phyloP scores from a whole-genome alignment of 1,140 invertebrate genomes.

The Prorops nasuta region DNA sequence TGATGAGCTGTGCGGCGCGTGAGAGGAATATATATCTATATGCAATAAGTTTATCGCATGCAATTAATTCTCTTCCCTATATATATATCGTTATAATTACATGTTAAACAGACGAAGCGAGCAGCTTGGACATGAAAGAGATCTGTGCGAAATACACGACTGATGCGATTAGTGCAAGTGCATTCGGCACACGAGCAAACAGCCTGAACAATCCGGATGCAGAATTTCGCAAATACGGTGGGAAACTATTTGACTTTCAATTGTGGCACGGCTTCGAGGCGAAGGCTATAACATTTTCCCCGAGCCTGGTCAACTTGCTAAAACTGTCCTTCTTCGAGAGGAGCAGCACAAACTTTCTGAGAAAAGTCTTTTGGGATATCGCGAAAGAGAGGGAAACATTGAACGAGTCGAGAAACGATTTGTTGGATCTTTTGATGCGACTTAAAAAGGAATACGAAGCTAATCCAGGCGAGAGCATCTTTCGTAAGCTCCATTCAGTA shows the following conservation, averaged over 20 bases:
- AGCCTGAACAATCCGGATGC: constrained; percentile 42
- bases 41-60: too few species aligned
- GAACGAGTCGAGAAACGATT: constrained; percentile 53
- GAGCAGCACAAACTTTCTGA: constrained; percentile 29
- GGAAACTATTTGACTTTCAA: constrained; percentile 52
- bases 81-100: too few species aligned
- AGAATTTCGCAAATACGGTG: constrained; percentile 33
- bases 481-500: neutral
- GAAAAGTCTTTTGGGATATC: constrained; percentile 30
- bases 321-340: constrained; percentile 27
- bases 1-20: too few species aligned
- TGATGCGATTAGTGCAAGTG: constrained; percentile 54
- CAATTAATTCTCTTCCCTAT: too few species aligned
- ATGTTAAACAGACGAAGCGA: constrained; percentile 2
- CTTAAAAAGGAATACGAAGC: constrained; percentile 49
- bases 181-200: constrained; percentile 53
- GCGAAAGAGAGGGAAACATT: constrained; percentile 34
- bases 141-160: constrained; percentile 48
- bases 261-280: constrained; percentile 40
- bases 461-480: neutral
- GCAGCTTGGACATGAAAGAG: constrained; percentile 48
- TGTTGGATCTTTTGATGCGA: constrained; percentile 60
- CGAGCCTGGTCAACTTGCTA: constrained; percentile 21
- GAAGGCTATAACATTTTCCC: constrained; percentile 21
- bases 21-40: too few species aligned